Evolutionary conservation across 2,888 invertebrate species (phyloP).

Genomic region (Cryptophagus acutangulus): DNA sequence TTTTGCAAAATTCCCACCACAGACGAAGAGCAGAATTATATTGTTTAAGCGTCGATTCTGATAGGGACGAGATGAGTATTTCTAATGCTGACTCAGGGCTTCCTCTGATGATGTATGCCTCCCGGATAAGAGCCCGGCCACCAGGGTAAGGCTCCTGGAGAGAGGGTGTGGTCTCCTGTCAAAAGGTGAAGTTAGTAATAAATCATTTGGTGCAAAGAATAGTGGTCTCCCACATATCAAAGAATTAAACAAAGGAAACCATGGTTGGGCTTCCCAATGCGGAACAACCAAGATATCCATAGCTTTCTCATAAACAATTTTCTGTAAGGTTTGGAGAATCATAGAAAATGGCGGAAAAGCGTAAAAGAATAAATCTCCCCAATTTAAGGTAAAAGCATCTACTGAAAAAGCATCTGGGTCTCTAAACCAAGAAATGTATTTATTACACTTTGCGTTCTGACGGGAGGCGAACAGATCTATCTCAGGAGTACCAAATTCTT

Average conservation of each 20-base stretch:
- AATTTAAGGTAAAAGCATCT: conserved; percentile 26
- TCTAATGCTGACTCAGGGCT: conserved; percentile 17
- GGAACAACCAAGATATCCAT: conserved; percentile 30
- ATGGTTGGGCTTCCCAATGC: no score
- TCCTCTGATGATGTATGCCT: conserved; percentile 17
- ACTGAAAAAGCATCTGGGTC: conserved; percentile 26
- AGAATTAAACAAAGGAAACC: no score
- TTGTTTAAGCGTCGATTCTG: conserved; percentile 22
- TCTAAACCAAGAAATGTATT: conserved; percentile 27
- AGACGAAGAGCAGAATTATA: conserved; percentile 17
- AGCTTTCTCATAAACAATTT: conserved; percentile 31
- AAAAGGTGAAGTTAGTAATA: conserved; percentile 18
- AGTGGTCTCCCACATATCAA: conserved; percentile 13
- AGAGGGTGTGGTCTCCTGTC: conserved; percentile 19
- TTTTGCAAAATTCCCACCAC: conserved; percentile 12
- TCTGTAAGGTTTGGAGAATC: conserved; percentile 27
- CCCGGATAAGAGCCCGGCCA: conserved; percentile 26
- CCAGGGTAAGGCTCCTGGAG: conserved; percentile 24
- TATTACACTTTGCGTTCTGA: conserved; percentile 27
- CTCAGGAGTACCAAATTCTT: conserved; percentile 20
- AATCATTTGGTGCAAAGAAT: not conserved
- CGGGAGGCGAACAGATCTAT: conserved; percentile 32
- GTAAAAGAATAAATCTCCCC: conserved; percentile 13
- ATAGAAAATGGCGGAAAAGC: conserved; percentile 28
- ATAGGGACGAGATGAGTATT: conserved; percentile 20